Conservation (phyloP, 2,113 vertebrate species). For the Apistogramma diplotaenia region DNA sequence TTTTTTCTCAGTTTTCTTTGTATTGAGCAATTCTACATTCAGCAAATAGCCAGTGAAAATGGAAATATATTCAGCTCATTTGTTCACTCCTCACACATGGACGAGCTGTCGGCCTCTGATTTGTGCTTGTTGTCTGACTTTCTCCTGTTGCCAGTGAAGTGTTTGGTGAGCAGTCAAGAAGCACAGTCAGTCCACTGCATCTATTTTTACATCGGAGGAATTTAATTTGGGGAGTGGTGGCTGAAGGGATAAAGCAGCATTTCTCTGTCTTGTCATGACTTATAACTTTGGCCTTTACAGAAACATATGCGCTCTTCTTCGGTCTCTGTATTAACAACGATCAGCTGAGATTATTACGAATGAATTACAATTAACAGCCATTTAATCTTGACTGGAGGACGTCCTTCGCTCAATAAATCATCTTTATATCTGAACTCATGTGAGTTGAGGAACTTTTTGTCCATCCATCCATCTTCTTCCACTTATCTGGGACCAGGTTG, state of each 20-base stretch:
- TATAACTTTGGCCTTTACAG: not conserved
- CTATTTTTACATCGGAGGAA: slow-evolving; percentile 1
- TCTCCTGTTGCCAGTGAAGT: not conserved
- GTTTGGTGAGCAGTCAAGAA: not conserved
- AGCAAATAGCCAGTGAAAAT: not conserved
- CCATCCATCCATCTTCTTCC: too few relatives aligned
- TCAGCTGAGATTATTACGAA: not conserved
- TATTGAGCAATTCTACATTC: not conserved
- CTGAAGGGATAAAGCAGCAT: not conserved
- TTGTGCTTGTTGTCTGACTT: not conserved
- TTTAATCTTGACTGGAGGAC: not conserved
- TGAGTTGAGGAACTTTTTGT: not conserved
- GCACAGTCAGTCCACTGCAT: not conserved
- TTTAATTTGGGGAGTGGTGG: not conserved
- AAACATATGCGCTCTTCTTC: not conserved
- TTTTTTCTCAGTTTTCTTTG: not conserved
- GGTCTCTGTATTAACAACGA: not conserved
- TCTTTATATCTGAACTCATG: not conserved
- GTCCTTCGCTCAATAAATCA: not conserved
- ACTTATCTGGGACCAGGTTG: too few relatives aligned
- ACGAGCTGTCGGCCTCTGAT: not conserved
- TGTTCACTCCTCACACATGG: not conserved
- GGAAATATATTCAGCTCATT: not conserved
- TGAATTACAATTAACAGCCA: not conserved
- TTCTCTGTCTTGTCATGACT: not conserved